A percentile compares a stretch with the other conserved stretches of the same genome.
These are phyloP conservation scores for Corynorhinus townsendii DNA, from an alignment of 2,113 vertebrate genomes.

Conservation along the genomic window DNA sequence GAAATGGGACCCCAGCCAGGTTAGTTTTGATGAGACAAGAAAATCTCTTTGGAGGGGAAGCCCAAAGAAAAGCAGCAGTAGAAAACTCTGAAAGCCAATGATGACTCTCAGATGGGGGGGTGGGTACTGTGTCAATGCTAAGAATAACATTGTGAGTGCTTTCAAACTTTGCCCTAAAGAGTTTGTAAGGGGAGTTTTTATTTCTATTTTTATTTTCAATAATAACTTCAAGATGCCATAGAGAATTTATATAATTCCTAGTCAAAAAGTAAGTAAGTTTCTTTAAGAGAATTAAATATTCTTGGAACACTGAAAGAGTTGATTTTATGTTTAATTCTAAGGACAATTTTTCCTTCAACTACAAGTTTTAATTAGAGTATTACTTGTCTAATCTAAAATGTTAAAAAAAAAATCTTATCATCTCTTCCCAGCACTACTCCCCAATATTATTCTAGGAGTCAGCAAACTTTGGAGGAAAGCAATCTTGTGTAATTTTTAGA, in stretches of 20 bases:
- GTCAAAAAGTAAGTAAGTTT: neutral
- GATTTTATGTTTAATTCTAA: constrained; percentile 46
- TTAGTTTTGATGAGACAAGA: neutral
- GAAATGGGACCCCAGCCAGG: neutral
- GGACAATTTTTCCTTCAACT: constrained; percentile 48
- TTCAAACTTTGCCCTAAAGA: neutral
- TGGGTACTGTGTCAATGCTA: neutral
- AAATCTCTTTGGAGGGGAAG: neutral
- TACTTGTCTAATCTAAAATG: constrained; percentile 41
- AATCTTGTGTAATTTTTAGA: constrained; percentile 60
- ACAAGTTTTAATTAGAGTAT: neutral
- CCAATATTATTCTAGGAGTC: constrained; percentile 33
- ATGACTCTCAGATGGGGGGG: neutral
- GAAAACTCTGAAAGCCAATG: neutral
- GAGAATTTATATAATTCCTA: neutral
- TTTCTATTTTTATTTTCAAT: constrained; percentile 18
- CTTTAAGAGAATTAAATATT: neutral
- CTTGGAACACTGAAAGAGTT: neutral
- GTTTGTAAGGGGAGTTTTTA: neutral
- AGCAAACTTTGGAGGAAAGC: constrained; percentile 64
- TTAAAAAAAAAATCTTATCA: neutral
- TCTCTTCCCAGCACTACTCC: constrained; percentile 12
- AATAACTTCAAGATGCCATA: neutral
- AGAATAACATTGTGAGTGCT: neutral
- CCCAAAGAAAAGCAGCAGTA: neutral